A percentile compares a stretch with the other conserved stretches of the same genome.
Conservation (phyloP, 2,113 vertebrate species). For the Nycticryphes semicollaris region DNA sequence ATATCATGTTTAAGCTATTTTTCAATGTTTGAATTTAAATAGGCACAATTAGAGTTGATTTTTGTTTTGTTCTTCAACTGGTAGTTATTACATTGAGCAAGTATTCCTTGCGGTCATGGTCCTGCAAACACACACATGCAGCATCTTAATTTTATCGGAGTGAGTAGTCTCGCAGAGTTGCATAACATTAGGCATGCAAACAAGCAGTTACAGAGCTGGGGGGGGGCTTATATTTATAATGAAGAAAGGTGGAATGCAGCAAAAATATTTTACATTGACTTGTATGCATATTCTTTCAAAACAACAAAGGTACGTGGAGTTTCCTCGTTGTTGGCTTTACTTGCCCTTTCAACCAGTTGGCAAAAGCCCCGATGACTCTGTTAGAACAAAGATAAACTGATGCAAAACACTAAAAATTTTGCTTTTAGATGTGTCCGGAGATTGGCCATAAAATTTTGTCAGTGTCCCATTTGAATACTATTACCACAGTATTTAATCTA, state of each 20-base stretch:
- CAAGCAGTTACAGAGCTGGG: background rate
- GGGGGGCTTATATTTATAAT: background rate
- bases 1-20: constrained; percentile 61
- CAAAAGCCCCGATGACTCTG: background rate
- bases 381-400: background rate
- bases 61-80: constrained; percentile 57
- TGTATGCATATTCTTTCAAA: background rate
- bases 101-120: background rate
- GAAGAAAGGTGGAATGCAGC: background rate
- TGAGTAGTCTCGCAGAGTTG: background rate
- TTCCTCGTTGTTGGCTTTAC: background rate
- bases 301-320: background rate
- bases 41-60: constrained; percentile 57
- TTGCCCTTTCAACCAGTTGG: background rate
- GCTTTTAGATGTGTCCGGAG: background rate
- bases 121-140: constrained; percentile 17
- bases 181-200: background rate
- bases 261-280: background rate
- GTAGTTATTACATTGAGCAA: constrained; percentile 49
- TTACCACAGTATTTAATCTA: background rate
- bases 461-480: background rate
- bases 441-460: background rate
- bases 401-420: background rate
- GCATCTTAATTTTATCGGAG: constrained; percentile 9
- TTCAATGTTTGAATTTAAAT: constrained; percentile 45